Evolutionary conservation across 2,113 vertebrate species (phyloP).

Genomic region (Sitta europaea): DNA sequence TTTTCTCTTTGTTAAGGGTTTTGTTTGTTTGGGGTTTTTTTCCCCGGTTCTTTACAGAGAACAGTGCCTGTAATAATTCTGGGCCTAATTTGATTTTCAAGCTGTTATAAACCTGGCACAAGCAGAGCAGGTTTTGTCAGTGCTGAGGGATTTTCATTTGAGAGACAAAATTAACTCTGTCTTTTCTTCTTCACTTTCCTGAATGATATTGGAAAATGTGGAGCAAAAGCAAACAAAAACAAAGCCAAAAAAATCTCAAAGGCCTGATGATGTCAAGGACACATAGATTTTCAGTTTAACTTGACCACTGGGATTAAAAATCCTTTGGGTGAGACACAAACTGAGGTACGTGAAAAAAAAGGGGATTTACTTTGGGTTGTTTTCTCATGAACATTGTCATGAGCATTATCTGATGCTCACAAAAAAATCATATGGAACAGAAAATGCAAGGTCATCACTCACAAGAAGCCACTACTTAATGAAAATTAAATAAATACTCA

Average conservation of each 20-base stretch:
- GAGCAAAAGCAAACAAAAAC: neutral
- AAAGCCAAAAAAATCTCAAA: neutral
- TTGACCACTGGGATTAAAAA: neutral
- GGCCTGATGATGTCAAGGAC: neutral
- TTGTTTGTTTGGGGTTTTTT: neutral
- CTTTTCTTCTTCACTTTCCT: neutral
- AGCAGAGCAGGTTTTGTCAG: conserved; percentile 5
- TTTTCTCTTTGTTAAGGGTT: neutral
- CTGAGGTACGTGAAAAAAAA: neutral
- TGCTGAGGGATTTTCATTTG: neutral
- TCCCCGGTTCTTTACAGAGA: neutral
- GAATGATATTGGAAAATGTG: neutral
- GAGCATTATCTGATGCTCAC: neutral
- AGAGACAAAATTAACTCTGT: conserved; percentile 5
- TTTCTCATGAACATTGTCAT: neutral
- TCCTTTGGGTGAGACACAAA: neutral
- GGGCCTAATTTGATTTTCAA: conserved; percentile 43
- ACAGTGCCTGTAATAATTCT: conserved; percentile 19
- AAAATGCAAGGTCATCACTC: neutral
- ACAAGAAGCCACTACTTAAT: neutral
- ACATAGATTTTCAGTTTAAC: neutral
- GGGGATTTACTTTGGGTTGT: neutral
- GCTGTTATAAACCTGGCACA: neutral
- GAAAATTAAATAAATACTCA: neutral
- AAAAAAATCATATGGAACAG: neutral